Percentiles rank a stretch among this genome's conserved stretches.
Conservation (phyloP, 2,113 vertebrate species). For the Microcebus ravelobensis region DNA sequence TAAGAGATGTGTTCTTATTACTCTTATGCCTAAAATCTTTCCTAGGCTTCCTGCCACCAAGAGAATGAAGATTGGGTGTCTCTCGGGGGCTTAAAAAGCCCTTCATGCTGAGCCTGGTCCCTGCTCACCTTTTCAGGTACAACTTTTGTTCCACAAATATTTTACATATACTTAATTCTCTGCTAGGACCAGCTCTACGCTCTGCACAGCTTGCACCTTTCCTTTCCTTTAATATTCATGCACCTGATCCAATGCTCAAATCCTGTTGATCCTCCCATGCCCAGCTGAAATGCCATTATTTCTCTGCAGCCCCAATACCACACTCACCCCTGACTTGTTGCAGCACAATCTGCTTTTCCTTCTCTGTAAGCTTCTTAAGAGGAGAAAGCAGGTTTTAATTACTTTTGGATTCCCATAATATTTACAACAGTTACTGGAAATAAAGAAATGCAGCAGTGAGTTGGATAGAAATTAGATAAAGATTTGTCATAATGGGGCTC, state of each 20-base stretch:
- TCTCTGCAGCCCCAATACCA: not conserved
- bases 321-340: not conserved
- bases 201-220: not conserved
- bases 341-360: not conserved
- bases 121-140: not conserved
- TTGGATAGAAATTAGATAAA: conserved; percentile 35
- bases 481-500: not conserved
- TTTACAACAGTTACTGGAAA: not conserved
- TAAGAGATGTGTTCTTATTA: not conserved
- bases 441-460: not conserved
- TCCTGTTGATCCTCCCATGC: not conserved
- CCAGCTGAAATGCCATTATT: not conserved
- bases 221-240: not conserved
- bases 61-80: not conserved
- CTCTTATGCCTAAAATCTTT: not conserved
- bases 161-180: not conserved
- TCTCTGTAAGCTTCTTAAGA: conserved; percentile 13
- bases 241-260: not conserved
- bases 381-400: conserved; percentile 22
- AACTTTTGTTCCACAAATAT: not conserved
- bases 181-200: not conserved
- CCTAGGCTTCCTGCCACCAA: not conserved
- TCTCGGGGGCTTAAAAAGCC: not conserved
- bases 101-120: not conserved
- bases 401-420: conserved; percentile 6